phyloP scores from a whole-genome alignment of 2,888 invertebrate genomes.

The Perithous albicinctus region DNA sequence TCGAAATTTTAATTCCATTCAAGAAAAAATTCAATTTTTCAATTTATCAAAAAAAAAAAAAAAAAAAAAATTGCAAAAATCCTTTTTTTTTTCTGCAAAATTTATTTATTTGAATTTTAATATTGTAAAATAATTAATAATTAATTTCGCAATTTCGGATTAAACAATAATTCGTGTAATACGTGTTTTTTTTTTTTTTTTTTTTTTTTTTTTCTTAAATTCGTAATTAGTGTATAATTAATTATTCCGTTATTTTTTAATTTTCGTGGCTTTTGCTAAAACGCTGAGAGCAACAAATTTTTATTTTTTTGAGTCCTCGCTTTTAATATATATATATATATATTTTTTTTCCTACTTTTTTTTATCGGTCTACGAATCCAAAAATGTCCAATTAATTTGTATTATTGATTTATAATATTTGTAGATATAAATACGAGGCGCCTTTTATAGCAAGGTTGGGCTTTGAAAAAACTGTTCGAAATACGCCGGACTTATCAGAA shows the following conservation, averaged over 20 bases:
- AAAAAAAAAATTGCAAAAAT: too few relatives aligned
- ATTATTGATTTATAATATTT: constrained; percentile 30
- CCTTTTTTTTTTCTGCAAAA: too few relatives aligned
- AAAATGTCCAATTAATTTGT: constrained; percentile 40
- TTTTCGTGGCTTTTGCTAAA: constrained; percentile 48
- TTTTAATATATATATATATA: too few relatives aligned
- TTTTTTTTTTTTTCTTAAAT: constrained; percentile 30
- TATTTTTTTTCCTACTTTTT: too few relatives aligned
- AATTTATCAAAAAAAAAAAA: too few relatives aligned
- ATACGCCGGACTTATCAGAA: constrained; percentile 53
- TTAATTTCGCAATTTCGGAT: too few relatives aligned
- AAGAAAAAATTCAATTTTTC: too few relatives aligned
- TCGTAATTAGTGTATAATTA: constrained; percentile 25
- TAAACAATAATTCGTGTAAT: constrained; percentile 35
- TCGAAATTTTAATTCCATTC: too few relatives aligned
- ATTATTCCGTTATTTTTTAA: constrained; percentile 30
- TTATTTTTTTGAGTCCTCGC: too few relatives aligned
- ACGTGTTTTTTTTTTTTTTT: constrained; percentile 34
- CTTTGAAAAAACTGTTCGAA: constrained; percentile 59
- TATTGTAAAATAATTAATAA: too few relatives aligned
- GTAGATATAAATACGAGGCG: constrained; percentile 45
- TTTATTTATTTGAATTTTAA: too few relatives aligned
- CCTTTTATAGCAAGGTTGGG: constrained; percentile 55
- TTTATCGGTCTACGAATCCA: constrained; percentile 18
- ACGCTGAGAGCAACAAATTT: too few relatives aligned